Percentiles rank a stretch among this genome's conserved stretches.
Conservation (phyloP, 1,140 invertebrate genomes). For the Calycopis cecrops region DNA sequence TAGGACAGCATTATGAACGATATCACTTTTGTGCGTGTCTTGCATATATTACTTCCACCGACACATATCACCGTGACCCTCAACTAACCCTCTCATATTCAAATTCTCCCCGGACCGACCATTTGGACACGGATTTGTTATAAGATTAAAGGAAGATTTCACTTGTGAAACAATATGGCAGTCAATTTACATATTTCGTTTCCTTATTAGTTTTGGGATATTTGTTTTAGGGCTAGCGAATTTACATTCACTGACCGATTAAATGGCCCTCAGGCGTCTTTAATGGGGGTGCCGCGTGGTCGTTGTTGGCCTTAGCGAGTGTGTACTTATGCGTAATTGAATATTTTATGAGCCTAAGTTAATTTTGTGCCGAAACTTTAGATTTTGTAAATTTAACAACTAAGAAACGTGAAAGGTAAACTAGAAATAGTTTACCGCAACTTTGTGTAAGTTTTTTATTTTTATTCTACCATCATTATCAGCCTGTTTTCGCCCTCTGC, state of each 20-base stretch:
- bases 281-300: conserved; percentile 73
- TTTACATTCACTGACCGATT: conserved; percentile 75
- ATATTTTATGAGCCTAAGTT: conserved; percentile 68
- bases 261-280: conserved; percentile 74
- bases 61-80: conserved; percentile 53
- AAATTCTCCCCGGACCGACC: conserved; percentile 66
- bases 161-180: conserved; percentile 75
- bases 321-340: conserved; percentile 73
- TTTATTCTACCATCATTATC: too few relatives aligned
- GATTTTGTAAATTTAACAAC: conserved; percentile 32
- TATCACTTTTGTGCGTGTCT: conserved; percentile 68
- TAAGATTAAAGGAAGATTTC: conserved; percentile 77
- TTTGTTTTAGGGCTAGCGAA: conserved; percentile 70
- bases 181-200: conserved; percentile 75
- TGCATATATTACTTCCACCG: conserved; percentile 62
- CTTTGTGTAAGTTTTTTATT: too few relatives aligned
- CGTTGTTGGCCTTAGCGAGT: conserved; percentile 71
- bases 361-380: conserved; percentile 60
- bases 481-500: too few relatives aligned
- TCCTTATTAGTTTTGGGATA: conserved; percentile 75
- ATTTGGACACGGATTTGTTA: conserved; percentile 76
- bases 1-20: conserved; percentile 68
- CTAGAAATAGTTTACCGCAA: not conserved
- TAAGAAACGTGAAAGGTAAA: conserved; percentile 4
- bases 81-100: conserved; percentile 69